Base-by-base conservation (phyloP, 2,113 vertebrate genomes). In the Apodemus sylvaticus region DNA sequence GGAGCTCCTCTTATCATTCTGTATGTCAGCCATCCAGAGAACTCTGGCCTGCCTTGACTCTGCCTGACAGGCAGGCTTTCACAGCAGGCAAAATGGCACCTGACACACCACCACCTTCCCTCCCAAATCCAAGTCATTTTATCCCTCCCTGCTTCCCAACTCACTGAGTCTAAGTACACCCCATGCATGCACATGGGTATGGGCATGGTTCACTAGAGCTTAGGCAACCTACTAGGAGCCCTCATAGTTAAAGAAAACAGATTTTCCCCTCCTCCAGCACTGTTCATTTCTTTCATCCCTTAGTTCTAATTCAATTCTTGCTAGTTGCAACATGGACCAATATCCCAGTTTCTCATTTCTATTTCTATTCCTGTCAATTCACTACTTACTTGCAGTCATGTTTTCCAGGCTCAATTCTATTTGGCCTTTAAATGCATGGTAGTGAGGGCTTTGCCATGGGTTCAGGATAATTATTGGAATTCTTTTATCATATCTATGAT, bases 341-440 rank as follows among this genome's bases (percentile, higher is more conserved):
- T 68, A 60, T 89, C 66, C 31, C 64, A 42, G 39, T 22, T 4
- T 68, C 58, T 87, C 36, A 6, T 71, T n/a, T 83, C 36, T 45
- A n/a, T 42, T 29, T 45, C 53, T 8, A 83, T 14, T 83, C 4
- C 14, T 39, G 39, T 8, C 13, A 87, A 55, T 31, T 45, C 51
- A n/a, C 36, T 66, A 86, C 19, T 29, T 14, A 64, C 48, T 86
- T 79, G n/a, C 20, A 64, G 3, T 51, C 8, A 36, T 88, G 58
- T 82, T 81, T 96, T 70, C 31, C 2, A 36, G 51, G 7, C 29
- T 31, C 17, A 64, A 10, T 26, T 42, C 29, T 64, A 42, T 13
- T 26, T 91, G 62, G 16, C 17, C 45, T 89, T 96, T 62, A 91
- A 94, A 83, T 89, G 68, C 14, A 66, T 91, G 34, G 11, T 68